A percentile compares a stretch with the other conserved stretches of the same genome.
These are phyloP conservation scores for Osmerus mordax DNA, from an alignment of 2,113 vertebrate genomes.

Conservation along the genomic window DNA sequence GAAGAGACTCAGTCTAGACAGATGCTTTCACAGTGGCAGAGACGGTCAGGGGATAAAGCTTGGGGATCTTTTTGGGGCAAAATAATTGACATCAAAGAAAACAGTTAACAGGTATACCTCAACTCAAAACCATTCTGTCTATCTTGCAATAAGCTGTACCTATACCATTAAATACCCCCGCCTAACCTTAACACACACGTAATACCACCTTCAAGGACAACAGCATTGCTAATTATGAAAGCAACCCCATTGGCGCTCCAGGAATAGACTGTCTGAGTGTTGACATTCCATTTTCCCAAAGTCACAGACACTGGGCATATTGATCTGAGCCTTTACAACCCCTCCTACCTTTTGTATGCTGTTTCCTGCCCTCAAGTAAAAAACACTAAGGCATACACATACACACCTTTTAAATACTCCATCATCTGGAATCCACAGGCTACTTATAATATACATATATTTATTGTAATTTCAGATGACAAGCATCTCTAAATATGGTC, in stretches of 20 bases:
- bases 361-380: too few relatives aligned
- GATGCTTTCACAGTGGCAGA: too few relatives aligned
- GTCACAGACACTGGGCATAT: constrained; percentile 41
- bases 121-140: too few relatives aligned
- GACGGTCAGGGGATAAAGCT: too few relatives aligned
- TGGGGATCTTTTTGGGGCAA: too few relatives aligned
- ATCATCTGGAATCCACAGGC: neutral
- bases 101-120: too few relatives aligned
- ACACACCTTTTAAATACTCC: neutral
- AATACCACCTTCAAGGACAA: constrained; percentile 35
- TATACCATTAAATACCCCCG: too few relatives aligned
- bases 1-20: too few relatives aligned
- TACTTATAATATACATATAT: neutral
- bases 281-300: constrained; percentile 49
- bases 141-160: too few relatives aligned
- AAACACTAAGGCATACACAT: neutral
- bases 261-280: constrained; percentile 31
- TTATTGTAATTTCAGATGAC: neutral
- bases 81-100: too few relatives aligned
- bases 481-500: constrained; percentile 5
- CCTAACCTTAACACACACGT: neutral
- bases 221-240: constrained; percentile 46
- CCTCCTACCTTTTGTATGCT: neutral
- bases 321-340: constrained; percentile 22
- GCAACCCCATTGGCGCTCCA: constrained; percentile 32